Conservation (phyloP, 2,888 invertebrate genomes). For the Nudaria mundana region DNA sequence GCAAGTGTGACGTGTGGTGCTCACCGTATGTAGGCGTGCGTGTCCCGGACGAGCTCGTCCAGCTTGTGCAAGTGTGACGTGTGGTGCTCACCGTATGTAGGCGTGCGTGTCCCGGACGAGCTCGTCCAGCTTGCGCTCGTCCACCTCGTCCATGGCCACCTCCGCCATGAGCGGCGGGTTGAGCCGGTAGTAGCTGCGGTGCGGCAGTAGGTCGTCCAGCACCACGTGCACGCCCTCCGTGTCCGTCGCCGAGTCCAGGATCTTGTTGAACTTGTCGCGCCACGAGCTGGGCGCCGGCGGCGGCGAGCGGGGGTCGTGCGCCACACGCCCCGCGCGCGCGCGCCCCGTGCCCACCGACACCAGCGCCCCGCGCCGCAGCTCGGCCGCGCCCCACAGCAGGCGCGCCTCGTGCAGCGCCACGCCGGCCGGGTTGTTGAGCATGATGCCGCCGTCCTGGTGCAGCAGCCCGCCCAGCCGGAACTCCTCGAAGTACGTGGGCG, state of each 20-base stretch:
- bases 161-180: conserved; percentile 93
- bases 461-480: conserved; percentile 85
- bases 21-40: too few species aligned
- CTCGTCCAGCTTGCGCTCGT: conserved; percentile 85
- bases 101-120: conserved; percentile 88
- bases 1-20: too few species aligned
- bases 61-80: background rate
- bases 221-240: conserved; percentile 92
- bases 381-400: conserved; percentile 88
- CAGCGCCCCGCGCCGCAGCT: conserved; percentile 85
- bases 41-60: too few species aligned
- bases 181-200: conserved; percentile 89
- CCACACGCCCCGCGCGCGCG: conserved; percentile 59
- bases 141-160: conserved; percentile 89
- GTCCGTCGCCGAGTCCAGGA: conserved; percentile 92
- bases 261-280: conserved; percentile 89
- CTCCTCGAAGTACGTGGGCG: conserved; percentile 95
- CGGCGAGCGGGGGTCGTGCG: conserved; percentile 9
- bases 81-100: conserved; percentile 71
- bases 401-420: conserved; percentile 94
- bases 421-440: conserved; percentile 94
- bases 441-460: conserved; percentile 91
- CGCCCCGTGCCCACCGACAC: conserved; percentile 92
- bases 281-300: conserved; percentile 76
- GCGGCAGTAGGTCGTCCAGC: conserved; percentile 87